These are phyloP conservation scores for Simalia tracyae DNA, from an alignment of 2,797 vertebrate genomes.

Conservation along the genomic window DNA sequence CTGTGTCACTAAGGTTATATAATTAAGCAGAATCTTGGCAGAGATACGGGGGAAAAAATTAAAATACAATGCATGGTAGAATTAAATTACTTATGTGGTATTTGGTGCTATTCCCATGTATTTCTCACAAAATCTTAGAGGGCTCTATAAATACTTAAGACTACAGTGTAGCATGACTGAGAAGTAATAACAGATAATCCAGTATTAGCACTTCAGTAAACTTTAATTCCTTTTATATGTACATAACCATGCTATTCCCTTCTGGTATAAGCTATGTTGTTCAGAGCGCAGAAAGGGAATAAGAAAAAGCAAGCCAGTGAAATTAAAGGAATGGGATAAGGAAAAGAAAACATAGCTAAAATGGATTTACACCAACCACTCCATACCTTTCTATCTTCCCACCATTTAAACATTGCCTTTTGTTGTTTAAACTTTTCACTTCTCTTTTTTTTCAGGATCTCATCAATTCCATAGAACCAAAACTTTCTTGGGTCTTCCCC, in stretches of 20 bases:
- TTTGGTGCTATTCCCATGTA: constrained; percentile 2
- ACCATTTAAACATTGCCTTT: too few relatives aligned
- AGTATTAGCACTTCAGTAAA: neutral
- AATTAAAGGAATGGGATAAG: neutral
- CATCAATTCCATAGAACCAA: too few relatives aligned
- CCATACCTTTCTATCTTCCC: too few relatives aligned
- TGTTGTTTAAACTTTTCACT: too few relatives aligned
- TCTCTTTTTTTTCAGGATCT: too few relatives aligned
- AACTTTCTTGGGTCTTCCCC: too few relatives aligned
- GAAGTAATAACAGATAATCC: neutral
- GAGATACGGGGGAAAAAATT: constrained; percentile 35
- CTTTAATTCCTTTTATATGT: neutral
- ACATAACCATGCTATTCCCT: neutral
- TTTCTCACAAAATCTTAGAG: constrained; percentile 38
- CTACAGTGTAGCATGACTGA: neutral
- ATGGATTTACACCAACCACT: neutral
- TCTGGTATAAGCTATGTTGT: neutral
- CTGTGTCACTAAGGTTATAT: constrained; percentile 48
- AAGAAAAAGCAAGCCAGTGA: neutral
- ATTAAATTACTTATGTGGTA: constrained; percentile 53
- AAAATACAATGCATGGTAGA: constrained; percentile 61
- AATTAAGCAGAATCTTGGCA: constrained; percentile 59
- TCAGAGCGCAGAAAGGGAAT: neutral
- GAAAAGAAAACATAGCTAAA: neutral
- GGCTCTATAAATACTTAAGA: constrained; percentile 23